These are phyloP conservation scores for Aplochiton taeniatus DNA, from an alignment of 2,797 vertebrate genomes.

Conservation along the genomic window DNA sequence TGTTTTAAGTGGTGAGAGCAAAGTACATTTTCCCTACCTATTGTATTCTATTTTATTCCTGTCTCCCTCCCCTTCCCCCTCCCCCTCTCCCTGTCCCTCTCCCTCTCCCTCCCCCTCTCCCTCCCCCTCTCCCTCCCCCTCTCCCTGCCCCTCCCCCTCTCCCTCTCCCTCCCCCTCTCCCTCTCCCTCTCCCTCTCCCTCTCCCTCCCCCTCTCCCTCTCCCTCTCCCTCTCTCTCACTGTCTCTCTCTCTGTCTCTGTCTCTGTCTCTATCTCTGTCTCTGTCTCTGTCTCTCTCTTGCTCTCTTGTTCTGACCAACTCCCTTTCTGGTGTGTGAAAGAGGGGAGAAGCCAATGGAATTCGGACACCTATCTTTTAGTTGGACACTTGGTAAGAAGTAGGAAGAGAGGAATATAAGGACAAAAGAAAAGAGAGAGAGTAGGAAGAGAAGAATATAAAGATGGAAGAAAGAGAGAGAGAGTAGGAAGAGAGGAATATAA, in stretches of 20 bases:
- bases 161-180: background rate
- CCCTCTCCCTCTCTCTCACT: constrained; percentile 13
- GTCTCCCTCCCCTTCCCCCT: too few species aligned
- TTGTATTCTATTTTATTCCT: too few species aligned
- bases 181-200: background rate
- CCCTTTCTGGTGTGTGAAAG: constrained; percentile 30
- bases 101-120: too few species aligned
- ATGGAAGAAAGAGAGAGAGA: constrained; percentile 12
- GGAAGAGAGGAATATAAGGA: constrained; percentile 62
- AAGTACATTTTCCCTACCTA: too few species aligned
- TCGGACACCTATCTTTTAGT: constrained; percentile 77
- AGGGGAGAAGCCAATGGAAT: constrained; percentile 62
- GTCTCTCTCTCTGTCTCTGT: constrained; percentile 8
- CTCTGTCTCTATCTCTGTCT: constrained; percentile 5
- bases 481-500: too few species aligned
- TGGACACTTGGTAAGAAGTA: constrained; percentile 64
- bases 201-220: too few species aligned
- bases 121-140: constrained; percentile 63
- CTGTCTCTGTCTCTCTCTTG: constrained; percentile 11
- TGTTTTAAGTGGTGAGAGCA: too few species aligned
- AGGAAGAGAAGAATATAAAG: too few species aligned
- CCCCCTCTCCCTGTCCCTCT: too few species aligned
- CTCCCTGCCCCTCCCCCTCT: constrained; percentile 44
- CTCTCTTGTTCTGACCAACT: constrained; percentile 28
- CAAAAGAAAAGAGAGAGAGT: background rate